Evolutionary conservation across 2,888 invertebrate genomes (phyloP).

Genomic region (Herminia tarsipennalis): DNA sequence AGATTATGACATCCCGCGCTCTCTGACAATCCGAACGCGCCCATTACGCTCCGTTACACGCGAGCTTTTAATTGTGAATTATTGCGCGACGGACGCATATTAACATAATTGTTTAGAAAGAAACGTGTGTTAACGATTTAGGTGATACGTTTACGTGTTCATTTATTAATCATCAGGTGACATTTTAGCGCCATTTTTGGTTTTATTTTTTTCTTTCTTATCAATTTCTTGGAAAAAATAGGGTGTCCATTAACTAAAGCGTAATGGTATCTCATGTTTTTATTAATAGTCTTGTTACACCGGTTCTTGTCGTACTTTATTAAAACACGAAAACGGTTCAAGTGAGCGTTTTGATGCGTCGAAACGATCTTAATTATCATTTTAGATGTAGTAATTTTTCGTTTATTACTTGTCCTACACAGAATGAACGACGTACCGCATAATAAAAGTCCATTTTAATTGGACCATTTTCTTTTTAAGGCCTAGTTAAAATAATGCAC

Average conservation of each 20-base stretch:
- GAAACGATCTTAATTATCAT: constrained; percentile 67
- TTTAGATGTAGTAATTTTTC: constrained; percentile 64
- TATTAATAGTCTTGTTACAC: constrained; percentile 56
- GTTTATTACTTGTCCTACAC: constrained; percentile 71
- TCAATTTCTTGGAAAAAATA: constrained; percentile 48
- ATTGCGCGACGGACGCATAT: constrained; percentile 62
- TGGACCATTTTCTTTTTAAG: constrained; percentile 68
- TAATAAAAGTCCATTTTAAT: constrained; percentile 75
- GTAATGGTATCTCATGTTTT: constrained; percentile 58
- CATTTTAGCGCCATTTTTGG: constrained; percentile 70
- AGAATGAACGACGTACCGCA: constrained; percentile 44
- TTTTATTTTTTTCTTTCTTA: constrained; percentile 59
- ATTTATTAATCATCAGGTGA: constrained; percentile 72
- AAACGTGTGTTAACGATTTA: constrained; percentile 72
- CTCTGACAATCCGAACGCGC: constrained; percentile 53
- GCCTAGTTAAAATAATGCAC: constrained; percentile 61
- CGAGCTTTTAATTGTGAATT: constrained; percentile 73
- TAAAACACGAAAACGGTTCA: constrained; percentile 45
- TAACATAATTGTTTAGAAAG: constrained; percentile 81
- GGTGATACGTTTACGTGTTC: constrained; percentile 63
- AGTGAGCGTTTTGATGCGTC: constrained; percentile 64
- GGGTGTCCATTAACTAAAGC: constrained; percentile 56
- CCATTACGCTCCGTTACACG: constrained; percentile 58
- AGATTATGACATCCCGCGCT: constrained; percentile 74
- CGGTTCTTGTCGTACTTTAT: constrained; percentile 53